phyloP scores from a whole-genome alignment of 2,797 vertebrate genomes.

The Tiaroga cobitis region DNA sequence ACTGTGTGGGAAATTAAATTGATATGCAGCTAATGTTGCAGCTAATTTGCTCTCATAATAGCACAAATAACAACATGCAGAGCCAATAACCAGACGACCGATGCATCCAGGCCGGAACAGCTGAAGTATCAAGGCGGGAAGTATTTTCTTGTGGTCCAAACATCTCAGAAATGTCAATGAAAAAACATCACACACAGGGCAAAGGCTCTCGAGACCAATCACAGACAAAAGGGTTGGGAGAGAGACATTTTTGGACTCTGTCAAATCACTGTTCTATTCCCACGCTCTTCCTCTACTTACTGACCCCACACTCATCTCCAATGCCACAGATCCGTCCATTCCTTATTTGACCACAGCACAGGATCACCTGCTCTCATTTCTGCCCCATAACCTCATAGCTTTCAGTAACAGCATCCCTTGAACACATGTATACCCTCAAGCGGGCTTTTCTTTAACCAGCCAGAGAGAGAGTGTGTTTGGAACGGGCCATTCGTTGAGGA shows the following conservation, averaged over 20 bases:
- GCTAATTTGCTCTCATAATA: slow-evolving; percentile 27
- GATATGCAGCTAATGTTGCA: slow-evolving; percentile 47
- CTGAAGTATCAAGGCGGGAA: slow-evolving; percentile 67
- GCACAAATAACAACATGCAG: background rate
- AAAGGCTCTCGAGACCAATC: slow-evolving; percentile 73
- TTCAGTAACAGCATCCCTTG: background rate
- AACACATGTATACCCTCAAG: slow-evolving; percentile 19
- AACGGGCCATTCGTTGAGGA: slow-evolving; percentile 73
- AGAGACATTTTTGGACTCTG: slow-evolving; percentile 48
- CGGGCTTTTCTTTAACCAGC: slow-evolving; percentile 5
- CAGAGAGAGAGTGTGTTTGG: slow-evolving; percentile 60
- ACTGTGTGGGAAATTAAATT: slow-evolving; percentile 48
- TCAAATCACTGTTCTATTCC: slow-evolving; percentile 79
- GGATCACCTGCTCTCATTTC: slow-evolving; percentile 16
- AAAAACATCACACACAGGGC: slow-evolving; percentile 73
- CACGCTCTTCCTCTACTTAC: slow-evolving; percentile 74
- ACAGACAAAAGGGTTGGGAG: slow-evolving; percentile 59
- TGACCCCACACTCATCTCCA: slow-evolving; percentile 54
- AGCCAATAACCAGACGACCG: background rate
- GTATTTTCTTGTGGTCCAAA: slow-evolving; percentile 76
- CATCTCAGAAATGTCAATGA: slow-evolving; percentile 80
- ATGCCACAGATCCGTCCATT: slow-evolving; percentile 3
- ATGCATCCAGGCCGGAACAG: slow-evolving; percentile 40
- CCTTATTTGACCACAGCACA: slow-evolving; percentile 8
- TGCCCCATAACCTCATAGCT: background rate